A percentile compares a stretch with the other conserved stretches of the same genome.
These are phyloP conservation scores for Lates japonicus DNA, from an alignment of 2,797 vertebrate genomes.

Conservation along the genomic window DNA sequence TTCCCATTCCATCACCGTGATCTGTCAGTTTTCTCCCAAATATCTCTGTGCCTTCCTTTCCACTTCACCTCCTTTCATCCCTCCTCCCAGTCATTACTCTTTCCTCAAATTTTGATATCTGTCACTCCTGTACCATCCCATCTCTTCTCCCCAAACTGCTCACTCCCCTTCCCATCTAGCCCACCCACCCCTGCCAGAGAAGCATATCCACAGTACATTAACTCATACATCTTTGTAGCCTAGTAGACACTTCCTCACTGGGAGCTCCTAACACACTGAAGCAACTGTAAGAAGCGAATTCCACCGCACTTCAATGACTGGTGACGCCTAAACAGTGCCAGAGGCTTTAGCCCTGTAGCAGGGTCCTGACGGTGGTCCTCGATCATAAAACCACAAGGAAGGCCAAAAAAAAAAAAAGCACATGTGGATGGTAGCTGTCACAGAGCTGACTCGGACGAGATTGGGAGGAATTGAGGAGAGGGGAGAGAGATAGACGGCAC, in stretches of 20 bases:
- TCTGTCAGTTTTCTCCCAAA: constrained; percentile 73
- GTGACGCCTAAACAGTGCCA: constrained; percentile 58
- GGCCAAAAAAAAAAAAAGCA: constrained; percentile 8
- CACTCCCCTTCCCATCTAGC: not conserved
- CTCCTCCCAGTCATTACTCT: constrained; percentile 47
- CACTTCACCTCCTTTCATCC: constrained; percentile 71
- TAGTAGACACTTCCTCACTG: constrained; percentile 54
- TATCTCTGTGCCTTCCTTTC: constrained; percentile 76
- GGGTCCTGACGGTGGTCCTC: constrained; percentile 40
- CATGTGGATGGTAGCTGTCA: constrained; percentile 65
- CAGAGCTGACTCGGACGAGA: constrained; percentile 43
- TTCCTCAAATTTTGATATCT: constrained; percentile 55
- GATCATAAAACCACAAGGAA: constrained; percentile 33
- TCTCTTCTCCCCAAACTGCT: constrained; percentile 48
- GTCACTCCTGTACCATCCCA: constrained; percentile 74
- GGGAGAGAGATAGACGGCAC: constrained; percentile 17
- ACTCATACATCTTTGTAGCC: constrained; percentile 62
- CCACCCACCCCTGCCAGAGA: constrained; percentile 23
- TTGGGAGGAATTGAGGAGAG: constrained; percentile 30
- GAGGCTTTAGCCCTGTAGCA: constrained; percentile 54
- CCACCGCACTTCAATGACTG: constrained; percentile 35
- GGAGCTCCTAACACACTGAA: constrained; percentile 70
- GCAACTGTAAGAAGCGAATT: constrained; percentile 37
- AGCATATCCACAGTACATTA: constrained; percentile 70
- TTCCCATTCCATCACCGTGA: constrained; percentile 52